Evolutionary conservation across 2,888 invertebrate species (phyloP).

Genomic region (Cheilosia soror): DNA sequence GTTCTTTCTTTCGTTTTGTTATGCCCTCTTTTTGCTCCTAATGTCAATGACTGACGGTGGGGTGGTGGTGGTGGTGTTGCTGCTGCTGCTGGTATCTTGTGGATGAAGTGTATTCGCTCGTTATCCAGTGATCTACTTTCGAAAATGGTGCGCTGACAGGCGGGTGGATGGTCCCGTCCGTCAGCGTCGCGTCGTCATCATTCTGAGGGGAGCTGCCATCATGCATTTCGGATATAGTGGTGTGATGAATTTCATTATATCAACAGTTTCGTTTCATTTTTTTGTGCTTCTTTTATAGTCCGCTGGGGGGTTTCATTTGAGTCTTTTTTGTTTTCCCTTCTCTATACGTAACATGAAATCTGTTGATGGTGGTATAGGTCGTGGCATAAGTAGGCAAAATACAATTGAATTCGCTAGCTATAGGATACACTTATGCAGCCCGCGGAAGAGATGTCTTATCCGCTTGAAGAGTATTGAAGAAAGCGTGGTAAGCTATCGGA

Average conservation of each 20-base stretch:
- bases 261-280: slow-evolving; percentile 25
- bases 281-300: slow-evolving; percentile 43
- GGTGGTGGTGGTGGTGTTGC: slow-evolving; percentile 16
- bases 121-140: slow-evolving; percentile 75
- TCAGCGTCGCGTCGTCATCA: not conserved
- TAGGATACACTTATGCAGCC: slow-evolving; percentile 5
- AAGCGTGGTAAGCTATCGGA: slow-evolving; percentile 35
- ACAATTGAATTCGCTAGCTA: slow-evolving; percentile 36
- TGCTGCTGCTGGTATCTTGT: slow-evolving; percentile 9
- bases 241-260: slow-evolving; percentile 65
- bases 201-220: slow-evolving; percentile 17
- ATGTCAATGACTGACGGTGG: slow-evolving; percentile 67
- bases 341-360: slow-evolving; percentile 32
- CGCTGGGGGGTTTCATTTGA: slow-evolving; percentile 32
- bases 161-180: slow-evolving; percentile 40
- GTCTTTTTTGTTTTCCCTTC: slow-evolving; percentile 22
- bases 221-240: slow-evolving; percentile 44
- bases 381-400: slow-evolving; percentile 57
- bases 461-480: slow-evolving; percentile 14
- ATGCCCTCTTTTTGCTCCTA: slow-evolving; percentile 35
- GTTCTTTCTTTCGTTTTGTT: not conserved
- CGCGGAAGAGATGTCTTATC: slow-evolving; percentile 45
- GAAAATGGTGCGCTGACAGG: slow-evolving; percentile 66
- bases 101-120: slow-evolving; percentile 59
- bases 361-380: slow-evolving; percentile 51